Evolutionary conservation across 2,888 invertebrate species (phyloP).

Genomic region (Sminthurides aquaticus): DNA sequence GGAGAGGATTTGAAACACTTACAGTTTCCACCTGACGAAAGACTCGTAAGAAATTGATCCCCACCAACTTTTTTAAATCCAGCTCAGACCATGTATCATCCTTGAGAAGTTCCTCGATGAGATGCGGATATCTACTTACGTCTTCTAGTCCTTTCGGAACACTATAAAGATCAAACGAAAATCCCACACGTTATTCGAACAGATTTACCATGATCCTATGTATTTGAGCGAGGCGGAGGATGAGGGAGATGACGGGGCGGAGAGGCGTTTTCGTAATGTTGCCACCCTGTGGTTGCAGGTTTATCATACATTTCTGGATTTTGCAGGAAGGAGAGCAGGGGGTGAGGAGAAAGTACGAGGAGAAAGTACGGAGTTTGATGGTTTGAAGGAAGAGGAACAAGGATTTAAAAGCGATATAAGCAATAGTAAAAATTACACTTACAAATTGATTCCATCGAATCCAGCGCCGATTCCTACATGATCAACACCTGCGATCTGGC

Average conservation of each 20-base stretch:
- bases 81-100: conserved; percentile 75
- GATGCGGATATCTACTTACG: conserved; percentile 73
- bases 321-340: too few species aligned
- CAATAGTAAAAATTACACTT: conserved; percentile 51
- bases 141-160: conserved; percentile 75
- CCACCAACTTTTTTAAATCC: conserved; percentile 72
- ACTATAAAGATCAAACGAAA: conserved; percentile 45
- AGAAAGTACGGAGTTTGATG: not conserved
- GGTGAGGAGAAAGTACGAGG: too few species aligned
- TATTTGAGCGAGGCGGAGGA: too few species aligned
- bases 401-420: not conserved
- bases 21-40: conserved; percentile 65
- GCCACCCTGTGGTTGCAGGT: too few species aligned
- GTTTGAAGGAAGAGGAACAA: not conserved
- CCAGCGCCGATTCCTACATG: conserved; percentile 82
- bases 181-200: too few species aligned
- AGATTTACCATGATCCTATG: too few species aligned
- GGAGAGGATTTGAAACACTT: conserved; percentile 26
- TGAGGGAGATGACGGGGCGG: too few species aligned
- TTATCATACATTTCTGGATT: too few species aligned
- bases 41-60: conserved; percentile 73
- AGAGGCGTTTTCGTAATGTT: too few species aligned
- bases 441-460: conserved; percentile 85
- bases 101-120: conserved; percentile 68
- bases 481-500: conserved; percentile 71